Conservation (phyloP, 2,888 invertebrate species). For the Apodemia zela region DNA sequence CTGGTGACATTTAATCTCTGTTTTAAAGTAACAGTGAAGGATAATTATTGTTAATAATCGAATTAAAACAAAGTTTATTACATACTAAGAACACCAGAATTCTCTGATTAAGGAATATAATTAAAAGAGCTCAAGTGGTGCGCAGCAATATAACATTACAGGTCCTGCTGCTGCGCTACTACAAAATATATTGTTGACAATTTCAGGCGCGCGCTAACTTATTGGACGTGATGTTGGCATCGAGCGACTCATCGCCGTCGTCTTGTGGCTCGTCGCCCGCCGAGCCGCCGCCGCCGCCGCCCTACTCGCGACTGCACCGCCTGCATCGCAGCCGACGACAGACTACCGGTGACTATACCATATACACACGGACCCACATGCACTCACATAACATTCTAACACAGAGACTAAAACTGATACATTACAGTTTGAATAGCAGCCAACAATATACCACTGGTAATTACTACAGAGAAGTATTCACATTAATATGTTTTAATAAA, state of each 20-base stretch:
- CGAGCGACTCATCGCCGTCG: conserved; percentile 85
- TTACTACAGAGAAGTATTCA: too few relatives aligned
- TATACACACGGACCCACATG: conserved; percentile 21
- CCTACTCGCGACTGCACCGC: conserved; percentile 83
- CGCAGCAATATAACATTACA: too few relatives aligned
- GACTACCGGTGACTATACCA: conserved; percentile 86
- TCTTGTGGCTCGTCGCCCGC: conserved; percentile 83
- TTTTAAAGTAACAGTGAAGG: too few relatives aligned
- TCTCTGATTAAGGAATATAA: too few relatives aligned
- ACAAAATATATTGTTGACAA: neutral
- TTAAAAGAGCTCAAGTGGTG: too few relatives aligned
- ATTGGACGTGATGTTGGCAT: conserved; percentile 88
- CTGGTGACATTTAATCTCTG: too few relatives aligned
- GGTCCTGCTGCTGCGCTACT: neutral
- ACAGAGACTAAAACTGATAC: too few relatives aligned
- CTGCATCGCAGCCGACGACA: conserved; percentile 87
- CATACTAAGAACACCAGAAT: too few relatives aligned
- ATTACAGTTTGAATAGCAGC: neutral
- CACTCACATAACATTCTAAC: neutral
- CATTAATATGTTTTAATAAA: too few relatives aligned
- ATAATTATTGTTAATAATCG: too few relatives aligned
- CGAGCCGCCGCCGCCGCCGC: conserved; percentile 62
- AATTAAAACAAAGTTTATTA: too few relatives aligned
- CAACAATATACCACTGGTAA: too few relatives aligned
- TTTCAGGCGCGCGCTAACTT: conserved; percentile 86